phyloP scores from a whole-genome alignment of 1,140 invertebrate genomes.

The Nephila pilipes region DNA sequence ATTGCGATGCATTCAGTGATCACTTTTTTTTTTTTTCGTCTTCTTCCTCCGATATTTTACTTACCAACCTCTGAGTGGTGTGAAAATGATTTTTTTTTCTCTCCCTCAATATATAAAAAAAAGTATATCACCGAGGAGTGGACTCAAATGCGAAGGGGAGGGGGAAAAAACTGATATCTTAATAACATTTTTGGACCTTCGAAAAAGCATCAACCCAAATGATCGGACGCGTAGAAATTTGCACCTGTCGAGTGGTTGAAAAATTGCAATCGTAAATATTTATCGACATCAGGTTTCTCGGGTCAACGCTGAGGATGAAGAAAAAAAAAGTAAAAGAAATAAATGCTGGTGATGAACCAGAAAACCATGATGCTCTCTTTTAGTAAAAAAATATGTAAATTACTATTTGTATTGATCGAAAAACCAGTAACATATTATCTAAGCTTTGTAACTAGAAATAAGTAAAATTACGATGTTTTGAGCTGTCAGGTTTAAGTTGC shows the following conservation, averaged over 20 bases:
- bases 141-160: not conserved
- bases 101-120: not conserved
- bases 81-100: conserved; percentile 45
- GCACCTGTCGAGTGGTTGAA: conserved; percentile 66
- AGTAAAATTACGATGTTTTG: conserved; percentile 54
- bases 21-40: conserved; percentile 2
- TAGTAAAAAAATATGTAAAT: conserved; percentile 48
- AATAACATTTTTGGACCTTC: conserved; percentile 64
- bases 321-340: not conserved
- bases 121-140: conserved; percentile 34
- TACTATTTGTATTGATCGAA: conserved; percentile 65
- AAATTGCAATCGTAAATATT: conserved; percentile 75
- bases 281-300: conserved; percentile 41
- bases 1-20: conserved; percentile 50
- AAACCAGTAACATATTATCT: conserved; percentile 37
- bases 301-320: not conserved
- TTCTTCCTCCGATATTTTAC: not conserved
- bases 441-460: conserved; percentile 34
- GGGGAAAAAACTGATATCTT: conserved; percentile 74
- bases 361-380: not conserved
- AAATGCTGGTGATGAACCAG: not conserved
- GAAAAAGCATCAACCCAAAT: conserved; percentile 64
- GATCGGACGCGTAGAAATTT: conserved; percentile 61
- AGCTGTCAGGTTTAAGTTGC: not conserved
- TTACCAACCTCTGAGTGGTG: conserved; percentile 20